Base-by-base conservation (phyloP, 2,113 vertebrate species). In the Caloenas nicobarica region DNA sequence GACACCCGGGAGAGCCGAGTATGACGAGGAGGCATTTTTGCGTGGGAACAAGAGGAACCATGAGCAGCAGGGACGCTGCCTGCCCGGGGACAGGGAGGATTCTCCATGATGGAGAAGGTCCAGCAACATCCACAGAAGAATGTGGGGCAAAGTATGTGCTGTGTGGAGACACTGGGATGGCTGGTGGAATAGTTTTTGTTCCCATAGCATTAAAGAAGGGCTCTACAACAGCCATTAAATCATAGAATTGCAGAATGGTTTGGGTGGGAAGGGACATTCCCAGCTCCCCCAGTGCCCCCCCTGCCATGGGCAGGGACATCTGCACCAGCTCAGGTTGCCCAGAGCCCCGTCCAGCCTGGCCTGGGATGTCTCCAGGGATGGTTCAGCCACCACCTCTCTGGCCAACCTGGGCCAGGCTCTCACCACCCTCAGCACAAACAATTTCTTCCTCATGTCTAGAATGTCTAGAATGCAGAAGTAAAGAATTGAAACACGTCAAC, bases 131-230 rank as follows among this genome's bases (percentile, higher is more conserved):
- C 42, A 44, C 42, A 44, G 42, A 44, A 13, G 24, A 4, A 50
- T 3, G 2, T 6, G 12, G 54, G 31, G 33, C 54, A 64, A 73
- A n/a, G 42, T 11, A 17, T 21, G 25, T 0, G 1, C 22, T 24
- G 14, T 8, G 4, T 4, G 53, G 40, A 61, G 69, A 29, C 16
- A 21, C 16, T 34, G 53, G 13, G 29, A 5, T 4, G 8, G 28
- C 22, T 44, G 48, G 34, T 26, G 56, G n/a, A 21, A n/a, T 3
- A 28, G 6, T 78, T 77, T 46, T 40, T 11, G 16, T 38, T 17
- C 25, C 51, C 33, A 18, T 4, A 24, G 28, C 8, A 7, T 33
- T 36, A 22, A 62, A 65, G 42, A 29, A 44, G 54, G 28, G 22
- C 1, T 73, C 36, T 18, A 15, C 40, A 56, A 16, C 34, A 62